phyloP scores from a whole-genome alignment of 2,888 invertebrate species.

The Troglohyphantes excavatus region DNA sequence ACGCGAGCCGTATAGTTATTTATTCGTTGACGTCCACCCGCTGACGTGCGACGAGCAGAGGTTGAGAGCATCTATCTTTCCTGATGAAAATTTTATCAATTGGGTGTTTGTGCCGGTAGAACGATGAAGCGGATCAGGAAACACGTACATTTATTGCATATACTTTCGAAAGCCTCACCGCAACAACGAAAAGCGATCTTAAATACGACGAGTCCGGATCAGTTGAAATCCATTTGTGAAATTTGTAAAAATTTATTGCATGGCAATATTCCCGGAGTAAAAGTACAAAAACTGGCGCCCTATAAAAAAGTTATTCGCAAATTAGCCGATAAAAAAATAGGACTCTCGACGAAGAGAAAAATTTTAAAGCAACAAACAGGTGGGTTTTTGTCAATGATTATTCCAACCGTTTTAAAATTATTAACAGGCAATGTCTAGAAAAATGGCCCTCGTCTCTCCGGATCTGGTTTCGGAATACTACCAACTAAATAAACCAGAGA shows the following conservation, averaged over 20 bases:
- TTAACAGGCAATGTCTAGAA: not conserved
- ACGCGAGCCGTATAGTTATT: slow-evolving; percentile 67
- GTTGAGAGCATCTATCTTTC: not conserved
- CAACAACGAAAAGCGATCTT: no score
- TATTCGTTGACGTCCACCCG: slow-evolving; percentile 35
- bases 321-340: no score
- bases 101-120: not conserved
- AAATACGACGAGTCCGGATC: no score
- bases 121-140: not conserved
- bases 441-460: not conserved
- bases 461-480: not conserved
- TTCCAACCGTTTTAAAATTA: not conserved
- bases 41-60: not conserved
- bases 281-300: not conserved
- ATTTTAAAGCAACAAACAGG: no score
- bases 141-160: not conserved
- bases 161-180: not conserved
- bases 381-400: not conserved
- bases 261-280: not conserved
- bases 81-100: not conserved
- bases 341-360: no score
- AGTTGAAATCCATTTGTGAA: not conserved
- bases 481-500: not conserved
- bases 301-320: not conserved
- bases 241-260: not conserved